A percentile compares a stretch with the other conserved stretches of the same genome.
Evolutionary conservation across 2,888 invertebrate species (phyloP).

Genomic region (Schizotus pectinicornis): DNA sequence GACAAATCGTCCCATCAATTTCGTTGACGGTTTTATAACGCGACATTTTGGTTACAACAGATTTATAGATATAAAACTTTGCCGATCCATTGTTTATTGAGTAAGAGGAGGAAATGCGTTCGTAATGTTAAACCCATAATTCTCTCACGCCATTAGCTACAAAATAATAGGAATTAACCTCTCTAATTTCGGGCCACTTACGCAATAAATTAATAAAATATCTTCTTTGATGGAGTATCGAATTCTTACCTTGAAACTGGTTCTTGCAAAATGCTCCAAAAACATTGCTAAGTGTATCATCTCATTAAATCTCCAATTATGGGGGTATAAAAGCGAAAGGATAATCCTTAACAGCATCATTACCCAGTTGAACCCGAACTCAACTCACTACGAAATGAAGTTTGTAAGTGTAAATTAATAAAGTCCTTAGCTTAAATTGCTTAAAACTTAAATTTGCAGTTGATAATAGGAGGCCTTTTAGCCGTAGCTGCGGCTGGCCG

Average conservation of each 20-base stretch:
- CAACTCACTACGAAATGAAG: slow-evolving; percentile 10
- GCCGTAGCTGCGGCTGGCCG: slow-evolving; percentile 59
- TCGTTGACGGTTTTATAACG: too few species aligned
- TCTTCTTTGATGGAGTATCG: background rate
- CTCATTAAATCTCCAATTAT: slow-evolving; percentile 18
- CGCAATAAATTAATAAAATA: too few species aligned
- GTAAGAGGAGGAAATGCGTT: too few species aligned
- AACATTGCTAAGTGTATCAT: slow-evolving; percentile 22
- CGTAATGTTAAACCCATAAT: too few species aligned
- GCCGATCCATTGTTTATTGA: too few species aligned
- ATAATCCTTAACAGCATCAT: slow-evolving; percentile 20
- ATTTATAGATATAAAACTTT: too few species aligned
- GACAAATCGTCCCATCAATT: too few species aligned
- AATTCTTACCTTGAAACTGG: slow-evolving; percentile 9
- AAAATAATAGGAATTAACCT: too few species aligned
- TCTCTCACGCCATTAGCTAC: too few species aligned
- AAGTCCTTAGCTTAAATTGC: slow-evolving; percentile 11
- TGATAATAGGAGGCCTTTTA: slow-evolving; percentile 39
- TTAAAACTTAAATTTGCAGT: slow-evolving; percentile 27
- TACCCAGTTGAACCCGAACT: slow-evolving; percentile 12
- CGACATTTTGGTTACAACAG: too few species aligned
- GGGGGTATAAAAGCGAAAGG: slow-evolving; percentile 25
- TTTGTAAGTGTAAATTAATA: slow-evolving; percentile 16
- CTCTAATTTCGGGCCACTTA: too few species aligned
- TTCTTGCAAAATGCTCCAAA: slow-evolving; percentile 23